phyloP scores from a whole-genome alignment of 64 coral and sea anemone species.

The Cladopsammia gracilis region DNA sequence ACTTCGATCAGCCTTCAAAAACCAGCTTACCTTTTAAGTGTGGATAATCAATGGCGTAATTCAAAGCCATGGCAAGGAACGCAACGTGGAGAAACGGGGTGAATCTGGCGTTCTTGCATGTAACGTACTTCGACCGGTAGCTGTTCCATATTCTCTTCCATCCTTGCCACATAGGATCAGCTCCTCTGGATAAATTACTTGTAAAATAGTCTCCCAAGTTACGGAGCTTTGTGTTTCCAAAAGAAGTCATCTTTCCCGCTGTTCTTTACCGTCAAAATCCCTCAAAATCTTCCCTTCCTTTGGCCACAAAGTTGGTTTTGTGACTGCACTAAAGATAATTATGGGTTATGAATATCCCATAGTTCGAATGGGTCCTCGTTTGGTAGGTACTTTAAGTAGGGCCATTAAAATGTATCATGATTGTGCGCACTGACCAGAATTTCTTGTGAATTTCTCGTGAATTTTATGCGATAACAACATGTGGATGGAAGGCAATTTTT shows the following conservation, averaged over 20 bases:
- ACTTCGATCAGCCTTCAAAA: not conserved
- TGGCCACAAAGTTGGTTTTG: not conserved
- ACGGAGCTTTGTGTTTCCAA: slow-evolving; percentile 88
- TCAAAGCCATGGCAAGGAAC: slow-evolving; percentile 76
- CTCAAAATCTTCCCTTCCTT: not conserved
- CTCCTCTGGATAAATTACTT: slow-evolving; percentile 72
- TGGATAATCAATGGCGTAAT: slow-evolving; percentile 89
- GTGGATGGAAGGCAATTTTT: not conserved
- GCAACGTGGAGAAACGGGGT: slow-evolving; percentile 91
- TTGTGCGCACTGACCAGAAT: slow-evolving; percentile 8
- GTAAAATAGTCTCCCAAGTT: slow-evolving; percentile 74
- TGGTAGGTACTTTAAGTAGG: too few species aligned
- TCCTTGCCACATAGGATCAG: slow-evolving; percentile 74
- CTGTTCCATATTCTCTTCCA: slow-evolving; percentile 88
- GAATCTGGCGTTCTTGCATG: slow-evolving; percentile 89
- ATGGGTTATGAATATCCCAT: slow-evolving; percentile 22
- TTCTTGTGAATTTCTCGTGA: not conserved
- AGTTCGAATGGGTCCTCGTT: not conserved
- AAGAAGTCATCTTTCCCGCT: slow-evolving; percentile 64
- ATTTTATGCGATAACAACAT: not conserved
- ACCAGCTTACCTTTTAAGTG: slow-evolving; percentile 81
- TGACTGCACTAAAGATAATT: not conserved
- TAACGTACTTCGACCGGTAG: slow-evolving; percentile 90
- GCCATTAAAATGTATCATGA: too few species aligned
- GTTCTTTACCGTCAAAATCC: not conserved